Evolutionary conservation across 2,797 vertebrate genomes (phyloP).

Genomic region (Cichlasoma orientale): DNA sequence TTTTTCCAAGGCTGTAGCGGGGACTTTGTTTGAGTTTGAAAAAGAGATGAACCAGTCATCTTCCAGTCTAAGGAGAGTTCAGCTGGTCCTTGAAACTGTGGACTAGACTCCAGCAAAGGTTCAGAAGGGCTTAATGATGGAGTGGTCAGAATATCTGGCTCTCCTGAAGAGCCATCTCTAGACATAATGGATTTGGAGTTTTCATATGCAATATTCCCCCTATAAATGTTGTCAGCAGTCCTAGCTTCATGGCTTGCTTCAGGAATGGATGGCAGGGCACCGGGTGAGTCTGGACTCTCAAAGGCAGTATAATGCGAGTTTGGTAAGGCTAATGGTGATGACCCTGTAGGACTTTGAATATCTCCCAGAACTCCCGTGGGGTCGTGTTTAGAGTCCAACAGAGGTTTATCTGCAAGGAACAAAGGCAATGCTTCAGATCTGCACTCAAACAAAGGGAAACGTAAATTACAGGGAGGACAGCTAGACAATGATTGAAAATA

Average conservation of each 20-base stretch:
- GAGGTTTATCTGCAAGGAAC: conserved; percentile 60
- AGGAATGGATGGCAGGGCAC: conserved; percentile 47
- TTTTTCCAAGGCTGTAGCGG: conserved; percentile 43
- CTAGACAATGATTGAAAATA: neutral
- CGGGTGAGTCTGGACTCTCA: conserved; percentile 45
- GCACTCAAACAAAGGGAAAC: neutral
- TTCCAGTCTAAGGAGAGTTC: conserved; percentile 51
- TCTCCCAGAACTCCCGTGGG: conserved; percentile 48
- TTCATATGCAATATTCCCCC: conserved; percentile 23
- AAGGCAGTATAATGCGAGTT: conserved; percentile 58
- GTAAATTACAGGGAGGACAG: neutral
- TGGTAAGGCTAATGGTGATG: conserved; percentile 65
- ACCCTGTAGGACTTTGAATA: conserved; percentile 52
- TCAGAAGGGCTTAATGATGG: conserved; percentile 46
- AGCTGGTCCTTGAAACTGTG: conserved; percentile 33
- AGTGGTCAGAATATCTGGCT: conserved; percentile 38
- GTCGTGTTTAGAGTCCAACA: conserved; percentile 36
- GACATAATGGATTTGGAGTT: conserved; percentile 39
- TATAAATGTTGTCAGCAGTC: conserved; percentile 34
- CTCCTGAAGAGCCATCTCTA: conserved; percentile 33
- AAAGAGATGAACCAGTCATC: conserved; percentile 25
- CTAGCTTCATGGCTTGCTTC: conserved; percentile 36
- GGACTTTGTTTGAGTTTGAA: conserved; percentile 23
- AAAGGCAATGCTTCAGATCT: conserved; percentile 22
- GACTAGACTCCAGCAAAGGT: conserved; percentile 22